Percentiles rank a stretch among this genome's conserved stretches.
phyloP scores from a whole-genome alignment of 2,888 invertebrate species.

The Tipula helvola region DNA sequence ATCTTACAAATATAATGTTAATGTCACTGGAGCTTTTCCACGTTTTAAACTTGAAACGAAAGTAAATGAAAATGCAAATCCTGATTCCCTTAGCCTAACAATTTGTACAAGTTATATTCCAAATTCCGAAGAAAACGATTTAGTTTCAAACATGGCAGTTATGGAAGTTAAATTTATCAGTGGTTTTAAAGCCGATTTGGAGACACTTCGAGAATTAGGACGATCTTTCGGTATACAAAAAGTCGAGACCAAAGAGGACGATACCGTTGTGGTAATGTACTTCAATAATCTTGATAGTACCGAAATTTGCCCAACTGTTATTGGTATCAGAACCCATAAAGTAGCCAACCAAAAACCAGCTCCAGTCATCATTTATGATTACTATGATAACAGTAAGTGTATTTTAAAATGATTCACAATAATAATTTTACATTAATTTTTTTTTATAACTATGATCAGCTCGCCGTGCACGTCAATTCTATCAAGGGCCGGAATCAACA shows the following conservation, averaged over 20 bases:
- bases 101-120: slow-evolving; percentile 47
- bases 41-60: slow-evolving; percentile 76
- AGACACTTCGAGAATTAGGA: slow-evolving; percentile 50
- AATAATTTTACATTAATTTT: slow-evolving; percentile 9
- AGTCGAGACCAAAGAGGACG: slow-evolving; percentile 32
- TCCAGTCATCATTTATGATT: slow-evolving; percentile 40
- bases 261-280: slow-evolving; percentile 48
- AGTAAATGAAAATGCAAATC: slow-evolving; percentile 67
- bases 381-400: slow-evolving; percentile 63
- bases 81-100: slow-evolving; percentile 39
- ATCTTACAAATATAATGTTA: slow-evolving; percentile 40
- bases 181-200: slow-evolving; percentile 60
- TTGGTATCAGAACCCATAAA: no score
- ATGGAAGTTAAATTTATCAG: slow-evolving; percentile 25
- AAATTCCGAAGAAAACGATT: slow-evolving; percentile 31
- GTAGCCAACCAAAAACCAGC: no score
- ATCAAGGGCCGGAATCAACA: slow-evolving; percentile 44
- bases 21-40: slow-evolving; percentile 65
- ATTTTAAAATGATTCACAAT: slow-evolving; percentile 25
- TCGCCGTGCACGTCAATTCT: slow-evolving; percentile 64
- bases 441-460: slow-evolving; percentile 36
- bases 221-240: slow-evolving; percentile 38
- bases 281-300: slow-evolving; percentile 49
- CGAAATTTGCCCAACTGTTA: slow-evolving; percentile 53
- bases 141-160: slow-evolving; percentile 36